phyloP scores from a whole-genome alignment of 2,113 vertebrate genomes.

The Sylvietta virens region DNA sequence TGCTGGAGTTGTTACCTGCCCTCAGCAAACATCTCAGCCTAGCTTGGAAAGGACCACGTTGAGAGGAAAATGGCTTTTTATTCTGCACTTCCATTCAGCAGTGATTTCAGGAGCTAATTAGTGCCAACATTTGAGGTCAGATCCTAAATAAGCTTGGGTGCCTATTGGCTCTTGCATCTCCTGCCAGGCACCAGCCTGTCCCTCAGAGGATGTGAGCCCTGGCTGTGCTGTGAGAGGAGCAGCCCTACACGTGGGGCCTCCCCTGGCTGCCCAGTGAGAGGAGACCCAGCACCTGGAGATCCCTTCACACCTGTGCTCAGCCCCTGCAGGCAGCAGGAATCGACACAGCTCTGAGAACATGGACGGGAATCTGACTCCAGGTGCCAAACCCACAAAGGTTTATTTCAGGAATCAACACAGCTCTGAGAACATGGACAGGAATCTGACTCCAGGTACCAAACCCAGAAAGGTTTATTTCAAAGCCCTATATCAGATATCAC shows the following conservation, averaged over 20 bases:
- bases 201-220: not conserved
- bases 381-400: not conserved
- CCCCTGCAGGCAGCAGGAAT: not conserved
- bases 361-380: not conserved
- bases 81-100: not conserved
- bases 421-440: not conserved
- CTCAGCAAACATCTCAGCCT: not conserved
- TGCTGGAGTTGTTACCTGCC: not conserved
- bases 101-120: not conserved
- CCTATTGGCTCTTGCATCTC: not conserved
- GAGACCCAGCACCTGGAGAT: not conserved
- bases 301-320: not conserved
- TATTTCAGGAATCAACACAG: not conserved
- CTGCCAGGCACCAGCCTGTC: not conserved
- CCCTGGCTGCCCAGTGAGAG: not conserved
- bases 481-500: not conserved
- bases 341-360: accelerated
- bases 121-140: not conserved
- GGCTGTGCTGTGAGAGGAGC: not conserved
- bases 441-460: not conserved
- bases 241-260: not conserved
- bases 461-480: not conserved
- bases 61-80: not conserved
- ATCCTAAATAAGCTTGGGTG: not conserved
- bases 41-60: not conserved